Evolutionary conservation across 2,113 vertebrate species (phyloP).

Genomic region (Siniperca chuatsi): DNA sequence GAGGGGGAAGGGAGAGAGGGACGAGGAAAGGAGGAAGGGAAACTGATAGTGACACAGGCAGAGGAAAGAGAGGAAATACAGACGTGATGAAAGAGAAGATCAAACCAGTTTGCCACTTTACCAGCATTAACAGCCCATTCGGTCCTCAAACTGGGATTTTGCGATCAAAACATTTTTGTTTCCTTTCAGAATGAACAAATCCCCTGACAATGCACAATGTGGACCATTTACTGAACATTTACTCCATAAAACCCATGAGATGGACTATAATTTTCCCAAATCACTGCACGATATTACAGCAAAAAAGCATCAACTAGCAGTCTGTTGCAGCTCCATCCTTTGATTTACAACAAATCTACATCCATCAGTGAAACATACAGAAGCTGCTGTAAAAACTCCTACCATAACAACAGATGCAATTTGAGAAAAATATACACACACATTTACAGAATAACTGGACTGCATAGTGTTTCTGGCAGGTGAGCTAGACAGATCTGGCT

Average conservation of each 20-base stretch:
- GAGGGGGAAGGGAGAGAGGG: slow-evolving; percentile 16
- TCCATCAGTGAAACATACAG: slow-evolving; percentile 29
- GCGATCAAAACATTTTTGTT: slow-evolving; percentile 35
- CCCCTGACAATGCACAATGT: slow-evolving; percentile 9
- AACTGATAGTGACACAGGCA: slow-evolving; percentile 46
- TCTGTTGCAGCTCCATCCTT: slow-evolving; percentile 37
- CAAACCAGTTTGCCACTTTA: slow-evolving; percentile 36
- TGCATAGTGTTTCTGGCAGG: slow-evolving; percentile 50
- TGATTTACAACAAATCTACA: slow-evolving; percentile 46
- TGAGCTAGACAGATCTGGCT: slow-evolving; percentile 36
- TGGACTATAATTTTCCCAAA: slow-evolving; percentile 59
- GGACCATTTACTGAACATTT: slow-evolving; percentile 50
- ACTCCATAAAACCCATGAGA: slow-evolving; percentile 45
- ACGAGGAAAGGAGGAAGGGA: slow-evolving; percentile 28
- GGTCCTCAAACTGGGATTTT: slow-evolving; percentile 33
- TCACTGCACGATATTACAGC: slow-evolving; percentile 32
- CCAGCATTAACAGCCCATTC: slow-evolving; percentile 20
- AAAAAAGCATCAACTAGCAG: slow-evolving; percentile 39
- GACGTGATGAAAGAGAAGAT: slow-evolving; percentile 42
- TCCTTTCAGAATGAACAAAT: slow-evolving; percentile 52
- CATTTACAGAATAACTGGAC: slow-evolving; percentile 49
- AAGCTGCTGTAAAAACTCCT: slow-evolving; percentile 19
- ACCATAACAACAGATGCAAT: slow-evolving; percentile 23
- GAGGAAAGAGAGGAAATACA: slow-evolving; percentile 10
- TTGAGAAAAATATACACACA: slow-evolving; percentile 37